Conservation (phyloP, 2,888 invertebrate species). For the Spodoptera picta region DNA sequence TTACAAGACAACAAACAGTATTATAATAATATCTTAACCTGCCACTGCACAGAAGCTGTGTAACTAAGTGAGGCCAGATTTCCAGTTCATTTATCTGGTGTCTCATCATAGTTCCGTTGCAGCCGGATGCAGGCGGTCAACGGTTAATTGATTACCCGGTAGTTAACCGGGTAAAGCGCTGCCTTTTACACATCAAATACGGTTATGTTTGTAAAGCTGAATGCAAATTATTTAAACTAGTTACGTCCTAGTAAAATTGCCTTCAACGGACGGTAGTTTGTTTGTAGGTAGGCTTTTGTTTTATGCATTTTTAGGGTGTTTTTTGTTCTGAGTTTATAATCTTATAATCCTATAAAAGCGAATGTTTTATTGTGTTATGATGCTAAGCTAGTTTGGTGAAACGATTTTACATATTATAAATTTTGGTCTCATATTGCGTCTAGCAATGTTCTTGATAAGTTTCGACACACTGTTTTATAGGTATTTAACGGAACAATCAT, state of each 20-base stretch:
- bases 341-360: too few species aligned
- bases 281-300: neutral
- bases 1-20: neutral
- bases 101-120: slow-evolving; percentile 81
- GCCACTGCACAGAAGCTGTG: slow-evolving; percentile 29
- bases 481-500: too few species aligned
- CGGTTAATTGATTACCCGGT: slow-evolving; percentile 86
- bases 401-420: too few species aligned
- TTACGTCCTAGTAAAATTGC: slow-evolving; percentile 32
- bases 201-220: slow-evolving; percentile 45
- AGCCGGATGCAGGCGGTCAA: slow-evolving; percentile 84
- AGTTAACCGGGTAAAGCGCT: slow-evolving; percentile 64
- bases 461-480: too few species aligned
- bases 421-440: too few species aligned
- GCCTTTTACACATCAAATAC: slow-evolving; percentile 46
- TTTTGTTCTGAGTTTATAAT: too few species aligned
- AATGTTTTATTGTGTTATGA: too few species aligned
- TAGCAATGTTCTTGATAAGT: too few species aligned
- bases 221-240: slow-evolving; percentile 42
- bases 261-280: slow-evolving; percentile 14
- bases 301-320: too few species aligned
- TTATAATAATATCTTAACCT: slow-evolving; percentile 14
- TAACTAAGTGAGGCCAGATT: slow-evolving; percentile 66
- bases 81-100: slow-evolving; percentile 80
- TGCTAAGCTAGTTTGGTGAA: too few species aligned